Conservation (phyloP, 2,888 invertebrate species). For the Campoletis raptor region DNA sequence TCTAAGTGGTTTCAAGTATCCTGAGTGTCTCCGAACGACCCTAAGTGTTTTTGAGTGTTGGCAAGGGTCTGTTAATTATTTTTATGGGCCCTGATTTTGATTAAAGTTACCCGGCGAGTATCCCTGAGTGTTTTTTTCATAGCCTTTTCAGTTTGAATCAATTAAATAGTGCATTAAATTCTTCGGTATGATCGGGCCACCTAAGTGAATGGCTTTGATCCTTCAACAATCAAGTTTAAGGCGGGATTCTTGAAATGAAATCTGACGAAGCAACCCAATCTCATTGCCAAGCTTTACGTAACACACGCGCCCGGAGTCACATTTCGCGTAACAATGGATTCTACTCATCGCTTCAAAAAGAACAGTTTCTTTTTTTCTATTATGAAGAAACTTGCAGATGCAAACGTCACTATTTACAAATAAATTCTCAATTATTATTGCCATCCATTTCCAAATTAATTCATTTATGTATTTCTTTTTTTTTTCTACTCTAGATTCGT, state of each 20-base stretch:
- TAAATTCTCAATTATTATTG: background rate
- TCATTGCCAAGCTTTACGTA: conserved; percentile 15
- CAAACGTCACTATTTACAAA: background rate
- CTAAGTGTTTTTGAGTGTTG: background rate
- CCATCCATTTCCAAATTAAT: background rate
- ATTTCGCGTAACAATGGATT: conserved; percentile 47
- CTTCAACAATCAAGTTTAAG: background rate
- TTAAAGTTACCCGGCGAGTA: background rate
- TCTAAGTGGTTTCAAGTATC: background rate
- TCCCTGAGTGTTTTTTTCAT: background rate
- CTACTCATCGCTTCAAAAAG: conserved; percentile 40
- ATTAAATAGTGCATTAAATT: background rate
- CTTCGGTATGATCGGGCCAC: background rate
- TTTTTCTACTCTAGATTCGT: background rate
- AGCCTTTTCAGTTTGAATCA: background rate
- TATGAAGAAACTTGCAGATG: background rate
- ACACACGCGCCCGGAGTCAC: conserved; percentile 16
- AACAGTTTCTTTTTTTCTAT: background rate
- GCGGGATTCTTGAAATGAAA: conserved; percentile 30
- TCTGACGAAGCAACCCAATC: conserved; percentile 21
- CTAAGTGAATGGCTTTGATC: background rate
- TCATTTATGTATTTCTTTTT: background rate
- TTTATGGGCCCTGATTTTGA: background rate
- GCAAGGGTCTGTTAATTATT: conserved; percentile 2
- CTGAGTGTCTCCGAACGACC: background rate